phyloP scores from a whole-genome alignment of 2,888 invertebrate genomes.

The Eucera pruinosa region DNA sequence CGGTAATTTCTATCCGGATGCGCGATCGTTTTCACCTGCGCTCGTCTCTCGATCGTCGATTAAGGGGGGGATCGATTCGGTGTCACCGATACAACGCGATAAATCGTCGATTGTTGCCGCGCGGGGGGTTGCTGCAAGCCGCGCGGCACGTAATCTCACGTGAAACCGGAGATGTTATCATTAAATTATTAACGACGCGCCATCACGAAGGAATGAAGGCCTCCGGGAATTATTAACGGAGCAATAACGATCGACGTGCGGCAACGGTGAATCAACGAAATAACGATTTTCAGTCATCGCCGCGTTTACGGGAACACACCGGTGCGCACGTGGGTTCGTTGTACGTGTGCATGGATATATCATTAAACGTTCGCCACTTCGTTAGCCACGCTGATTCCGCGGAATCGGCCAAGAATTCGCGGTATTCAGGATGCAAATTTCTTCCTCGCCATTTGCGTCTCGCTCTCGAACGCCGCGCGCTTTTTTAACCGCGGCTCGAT shows the following conservation, averaged over 20 bases:
- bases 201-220: slow-evolving; percentile 67
- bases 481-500: no score
- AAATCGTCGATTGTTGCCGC: slow-evolving; percentile 43
- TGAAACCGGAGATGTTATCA: slow-evolving; percentile 56
- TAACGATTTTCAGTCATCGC: slow-evolving; percentile 82
- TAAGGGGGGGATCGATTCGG: slow-evolving; percentile 34
- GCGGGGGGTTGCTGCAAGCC: slow-evolving; percentile 17
- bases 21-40: neutral
- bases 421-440: slow-evolving; percentile 22
- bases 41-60: slow-evolving; percentile 17
- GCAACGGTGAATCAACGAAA: slow-evolving; percentile 74
- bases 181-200: slow-evolving; percentile 70
- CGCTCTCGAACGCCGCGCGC: neutral
- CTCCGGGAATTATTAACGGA: slow-evolving; percentile 72
- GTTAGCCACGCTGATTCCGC: slow-evolving; percentile 38
- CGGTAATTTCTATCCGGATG: no score
- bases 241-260: slow-evolving; percentile 71
- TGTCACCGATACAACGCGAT: slow-evolving; percentile 46
- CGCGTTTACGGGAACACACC: slow-evolving; percentile 61
- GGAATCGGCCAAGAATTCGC: slow-evolving; percentile 12
- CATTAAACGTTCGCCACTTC: slow-evolving; percentile 56
- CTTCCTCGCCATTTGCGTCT: neutral
- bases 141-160: slow-evolving; percentile 65
- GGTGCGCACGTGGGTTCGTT: slow-evolving; percentile 76
- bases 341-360: slow-evolving; percentile 60